Base-by-base conservation (phyloP, 2,888 invertebrate genomes). In the Tipula vernalis region DNA sequence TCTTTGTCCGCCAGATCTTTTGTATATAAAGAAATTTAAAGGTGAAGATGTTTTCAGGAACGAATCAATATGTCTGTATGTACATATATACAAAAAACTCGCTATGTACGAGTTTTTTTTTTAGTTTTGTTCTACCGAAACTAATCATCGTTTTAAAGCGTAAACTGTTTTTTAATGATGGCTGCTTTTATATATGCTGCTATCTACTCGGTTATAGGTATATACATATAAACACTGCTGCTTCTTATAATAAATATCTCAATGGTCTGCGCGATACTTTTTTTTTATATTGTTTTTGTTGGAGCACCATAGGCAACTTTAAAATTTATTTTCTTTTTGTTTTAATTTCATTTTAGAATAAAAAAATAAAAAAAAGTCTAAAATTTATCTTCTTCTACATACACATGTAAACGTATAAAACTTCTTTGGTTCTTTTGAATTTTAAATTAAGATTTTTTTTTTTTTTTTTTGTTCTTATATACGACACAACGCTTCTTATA, bases 141-240 rank as follows among this genome's bases (percentile, higher is more conserved):
- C 88, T 88, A 88, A 88, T 88, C 88, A 88, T 87, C 88, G 87
- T 88, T 88, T 88, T 88, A 88, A 88, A 88, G 88, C 88, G 88
- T 88, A 88, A 88, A 88, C 88, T 87, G 88, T 87, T 87, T 88
- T 88, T 88, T 88, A 88, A 88, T 88, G 88, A 88, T 88, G 88
- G 88, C 88, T 88, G 88, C 87, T 88, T 86, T 87, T 39, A 39
- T 84, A 10, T 39, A 6, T 39, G 6, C 39, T 84, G 36, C n/a
- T 84, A 13, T 84, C 36, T 84, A 36, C 28, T 28, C 28, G 28
- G 28, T 0, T 28, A 28, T 83, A 36, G 28, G 28, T 28, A 28
- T 83, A 36, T 83, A 36, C 13, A 36, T 36, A 83, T 18, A 15
- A 36, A 36, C 13, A 12, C 10, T 83, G 36, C 83, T 83, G 84